Evolutionary conservation across 35 echinoderm and acorn worm genomes (phyloP), one percentile per base, ranked within the genome.

Genomic region (Lytechinus pictus): DNA sequence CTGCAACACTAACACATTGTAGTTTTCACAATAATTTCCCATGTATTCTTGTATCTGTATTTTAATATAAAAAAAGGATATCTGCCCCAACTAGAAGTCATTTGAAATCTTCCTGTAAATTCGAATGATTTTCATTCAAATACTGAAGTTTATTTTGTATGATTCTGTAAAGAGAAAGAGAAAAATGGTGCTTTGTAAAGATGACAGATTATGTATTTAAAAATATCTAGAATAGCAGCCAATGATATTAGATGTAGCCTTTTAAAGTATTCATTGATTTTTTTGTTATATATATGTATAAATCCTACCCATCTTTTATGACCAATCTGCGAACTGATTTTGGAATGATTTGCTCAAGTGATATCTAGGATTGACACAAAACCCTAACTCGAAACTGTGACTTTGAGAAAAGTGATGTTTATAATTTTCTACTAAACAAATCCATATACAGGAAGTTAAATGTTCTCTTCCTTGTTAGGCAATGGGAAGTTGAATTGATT

Each of bases 121-220:
- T 79, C n/a, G 19, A 79, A 79, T 79, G n/a, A 79, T 79, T 79
- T 79, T 19, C n/a, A 79, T 24, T 24, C n/a, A 16, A 24, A 79
- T 79, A 79, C 66, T 24, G n/a, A 79, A 5, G 19, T 79, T 24
- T 79, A 19, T 79, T 79, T 79, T 79, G 66, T 79, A 24, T 24
- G 19, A 79, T 79, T 79, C 66, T 79, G 66, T 79, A 44, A 44
- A 44, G 33, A 44, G 66, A 79, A 24, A 79, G 66, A n/a, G 56
- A 58, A 58, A 79, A 79, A 79, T 79, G 66, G 66, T 79, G 66
- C 66, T 79, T 79, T 79, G 66, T 79, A 79, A 79, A 79, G 66
- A 79, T 79, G 66, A 79, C 16, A 79, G 66, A 79, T 79, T 79
- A 79, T 79, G 66, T 79, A 79, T 79, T 79, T 79, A 79, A 79